Base-by-base conservation (phyloP, 2,888 invertebrate genomes). In the Ellobium chinense region DNA sequence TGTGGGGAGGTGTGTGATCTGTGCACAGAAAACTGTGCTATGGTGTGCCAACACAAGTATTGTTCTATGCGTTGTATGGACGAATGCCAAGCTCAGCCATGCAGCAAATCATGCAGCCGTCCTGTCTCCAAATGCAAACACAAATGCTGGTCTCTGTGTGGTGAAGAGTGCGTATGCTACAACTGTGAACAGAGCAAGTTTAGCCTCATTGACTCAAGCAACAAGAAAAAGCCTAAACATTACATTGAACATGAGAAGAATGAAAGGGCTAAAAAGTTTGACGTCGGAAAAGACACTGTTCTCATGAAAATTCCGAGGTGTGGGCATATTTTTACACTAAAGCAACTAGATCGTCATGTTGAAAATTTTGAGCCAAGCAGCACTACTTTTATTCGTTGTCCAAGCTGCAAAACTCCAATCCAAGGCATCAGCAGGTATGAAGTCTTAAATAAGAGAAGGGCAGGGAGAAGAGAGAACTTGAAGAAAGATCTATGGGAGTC, bases 231-330 rank as follows among this genome's bases (percentile, higher is more conserved):
- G 18, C 70, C 58, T 0, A 9, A 77, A 46, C 46, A 36, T 3
- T 54, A n/a, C 9, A 12, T 62, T 34, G 78, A 73, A 34, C 68
- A 72, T 27, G 72, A 76, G 24, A 66, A 60, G 14, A 34, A 27
- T 29, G 77, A 78, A 46, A 72, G 72, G 31, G 72, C 72, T 37
- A 73, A 56, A 36, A 77, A 73, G 27, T 68, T 81, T 72, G 58
- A 39, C 36, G 31, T 74, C 24, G 62, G 31, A 3, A 31, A 68
- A 31, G 72, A 69, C n/a, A 69, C 36, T 0, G 14, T 74, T 36
- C 65, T 82, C 3, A 78, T 82, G 74, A 82, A 82, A 69, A 68
- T 82, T 39, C 82, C 82, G 12, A 1, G 31, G 21, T 82, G 82
- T 62, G 60, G 65, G 9, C 73, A 82, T 29, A 65, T 82, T 9